Evolutionary conservation across 2,113 vertebrate genomes (phyloP).

Genomic region (Pelodiscus sinensis): DNA sequence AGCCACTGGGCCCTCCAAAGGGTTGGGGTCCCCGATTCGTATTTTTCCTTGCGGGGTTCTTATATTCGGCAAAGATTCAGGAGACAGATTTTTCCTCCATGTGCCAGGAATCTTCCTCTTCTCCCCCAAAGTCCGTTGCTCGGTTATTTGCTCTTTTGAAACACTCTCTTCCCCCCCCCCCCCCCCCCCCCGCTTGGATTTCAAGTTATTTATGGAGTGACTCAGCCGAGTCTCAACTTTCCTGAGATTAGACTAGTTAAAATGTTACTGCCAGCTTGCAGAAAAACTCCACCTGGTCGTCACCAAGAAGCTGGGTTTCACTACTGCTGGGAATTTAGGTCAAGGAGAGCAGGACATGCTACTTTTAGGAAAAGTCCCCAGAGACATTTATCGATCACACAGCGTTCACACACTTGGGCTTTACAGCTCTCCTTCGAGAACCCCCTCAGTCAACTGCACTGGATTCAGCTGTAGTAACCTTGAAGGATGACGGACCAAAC

Average conservation of each 20-base stretch:
- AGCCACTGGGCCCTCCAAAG: neutral
- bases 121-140: neutral
- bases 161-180: rapidly evolving
- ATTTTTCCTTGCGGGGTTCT: neutral
- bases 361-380: neutral
- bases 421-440: neutral
- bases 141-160: neutral
- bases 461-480: neutral
- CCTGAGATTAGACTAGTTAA: neutral
- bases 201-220: neutral
- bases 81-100: neutral
- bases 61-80: neutral
- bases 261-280: neutral
- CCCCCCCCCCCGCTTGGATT: neutral
- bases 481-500: neutral
- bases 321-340: constrained; percentile 33
- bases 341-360: constrained; percentile 30
- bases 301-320: neutral
- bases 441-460: rapidly evolving
- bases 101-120: neutral
- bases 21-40: neutral
- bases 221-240: neutral
- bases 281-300: rapidly evolving
- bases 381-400: neutral
- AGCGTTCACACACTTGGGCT: neutral